Conservation (phyloP, 2,888 invertebrate genomes). For the Yponomeuta malinellus region DNA sequence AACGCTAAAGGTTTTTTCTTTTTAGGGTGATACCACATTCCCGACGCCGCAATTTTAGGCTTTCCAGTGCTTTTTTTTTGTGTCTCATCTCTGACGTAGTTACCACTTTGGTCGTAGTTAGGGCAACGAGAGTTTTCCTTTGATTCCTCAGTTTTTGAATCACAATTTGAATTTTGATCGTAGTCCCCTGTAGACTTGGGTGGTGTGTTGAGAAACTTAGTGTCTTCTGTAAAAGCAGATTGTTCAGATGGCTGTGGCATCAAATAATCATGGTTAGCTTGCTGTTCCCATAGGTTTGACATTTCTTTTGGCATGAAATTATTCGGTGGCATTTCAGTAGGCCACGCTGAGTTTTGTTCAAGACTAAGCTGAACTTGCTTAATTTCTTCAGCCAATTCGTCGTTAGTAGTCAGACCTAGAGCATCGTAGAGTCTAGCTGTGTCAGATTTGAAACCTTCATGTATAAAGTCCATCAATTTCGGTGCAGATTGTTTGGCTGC, state of each 20-base stretch:
- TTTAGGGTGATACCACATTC: constrained; percentile 68
- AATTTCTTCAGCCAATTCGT: constrained; percentile 48
- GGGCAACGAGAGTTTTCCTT: constrained; percentile 49
- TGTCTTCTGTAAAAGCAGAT: constrained; percentile 36
- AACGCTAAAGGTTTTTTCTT: constrained; percentile 61
- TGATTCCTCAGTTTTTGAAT: constrained; percentile 41
- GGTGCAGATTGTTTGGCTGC: constrained; percentile 70
- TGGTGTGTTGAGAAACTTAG: constrained; percentile 37
- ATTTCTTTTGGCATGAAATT: constrained; percentile 47
- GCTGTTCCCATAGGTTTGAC: constrained; percentile 46
- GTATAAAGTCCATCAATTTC: constrained; percentile 65
- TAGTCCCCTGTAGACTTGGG: constrained; percentile 37
- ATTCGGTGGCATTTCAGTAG: constrained; percentile 35
- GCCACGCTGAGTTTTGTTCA: constrained; percentile 44
- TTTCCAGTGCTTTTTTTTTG: constrained; percentile 51
- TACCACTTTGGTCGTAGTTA: constrained; percentile 62
- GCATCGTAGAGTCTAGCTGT: constrained; percentile 67
- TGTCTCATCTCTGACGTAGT: constrained; percentile 54
- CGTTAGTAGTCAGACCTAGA: constrained; percentile 49
- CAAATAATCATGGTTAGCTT: constrained; percentile 37
- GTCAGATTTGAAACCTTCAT: constrained; percentile 63
- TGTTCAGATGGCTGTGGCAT: constrained; percentile 25
- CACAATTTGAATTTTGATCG: constrained; percentile 29
- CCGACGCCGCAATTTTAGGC: constrained; percentile 52
- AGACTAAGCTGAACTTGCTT: constrained; percentile 48